Conservation (phyloP, 1,140 invertebrate genomes). For the Rhysida immarginata region DNA sequence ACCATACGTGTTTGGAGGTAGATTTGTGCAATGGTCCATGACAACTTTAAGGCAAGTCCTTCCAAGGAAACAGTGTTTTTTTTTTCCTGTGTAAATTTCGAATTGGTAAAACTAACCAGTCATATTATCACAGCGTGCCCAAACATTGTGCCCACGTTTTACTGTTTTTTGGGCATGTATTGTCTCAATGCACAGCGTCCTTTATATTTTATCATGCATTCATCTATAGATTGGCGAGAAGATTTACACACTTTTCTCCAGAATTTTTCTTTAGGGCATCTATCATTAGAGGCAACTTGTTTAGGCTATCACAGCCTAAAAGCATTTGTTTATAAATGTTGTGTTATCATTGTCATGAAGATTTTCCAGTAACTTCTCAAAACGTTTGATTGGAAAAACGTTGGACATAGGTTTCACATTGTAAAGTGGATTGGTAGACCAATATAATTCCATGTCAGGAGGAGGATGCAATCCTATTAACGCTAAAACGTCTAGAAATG, state of each 20-base stretch:
- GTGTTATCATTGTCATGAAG: neutral
- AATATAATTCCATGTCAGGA: neutral
- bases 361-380: neutral
- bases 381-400: neutral
- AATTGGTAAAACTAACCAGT: neutral
- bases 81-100: neutral
- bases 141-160: neutral
- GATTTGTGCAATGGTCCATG: neutral
- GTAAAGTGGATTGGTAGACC: neutral
- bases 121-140: neutral
- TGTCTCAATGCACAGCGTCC: neutral
- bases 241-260: neutral
- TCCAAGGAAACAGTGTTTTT: neutral
- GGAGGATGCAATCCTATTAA: neutral
- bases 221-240: neutral
- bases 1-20: neutral
- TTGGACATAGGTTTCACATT: neutral
- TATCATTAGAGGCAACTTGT: neutral
- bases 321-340: neutral
- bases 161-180: neutral
- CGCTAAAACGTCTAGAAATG: neutral
- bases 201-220: neutral
- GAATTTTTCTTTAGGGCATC: neutral
- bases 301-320: neutral
- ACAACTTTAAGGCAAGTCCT: too few relatives aligned